Percentiles rank a stretch among this genome's conserved stretches.
These are phyloP conservation scores for Rattus rattus DNA, from an alignment of 2,113 vertebrate genomes.

Conservation along the genomic window DNA sequence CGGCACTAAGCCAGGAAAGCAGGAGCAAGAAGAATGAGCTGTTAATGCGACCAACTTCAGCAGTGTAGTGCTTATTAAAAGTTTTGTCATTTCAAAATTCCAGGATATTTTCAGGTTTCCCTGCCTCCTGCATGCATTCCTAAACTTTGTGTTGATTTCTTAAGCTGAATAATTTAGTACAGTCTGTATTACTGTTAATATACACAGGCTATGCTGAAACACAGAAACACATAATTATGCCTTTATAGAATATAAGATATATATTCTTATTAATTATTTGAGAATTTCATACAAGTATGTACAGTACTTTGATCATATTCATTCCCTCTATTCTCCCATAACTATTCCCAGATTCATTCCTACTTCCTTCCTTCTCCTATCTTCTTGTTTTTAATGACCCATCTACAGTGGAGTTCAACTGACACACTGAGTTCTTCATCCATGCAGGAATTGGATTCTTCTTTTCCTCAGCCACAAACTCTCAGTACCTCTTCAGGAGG, in stretches of 20 bases:
- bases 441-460: neutral
- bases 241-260: neutral
- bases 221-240: neutral
- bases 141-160: neutral
- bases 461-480: neutral
- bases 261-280: neutral
- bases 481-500: neutral
- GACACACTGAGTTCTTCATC: too few relatives aligned
- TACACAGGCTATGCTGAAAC: neutral
- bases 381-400: neutral
- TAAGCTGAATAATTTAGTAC: neutral
- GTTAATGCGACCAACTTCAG: neutral
- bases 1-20: fast-evolving
- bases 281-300: neutral
- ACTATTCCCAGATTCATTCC: neutral
- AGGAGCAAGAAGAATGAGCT: neutral
- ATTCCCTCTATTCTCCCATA: neutral
- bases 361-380: neutral
- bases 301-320: neutral
- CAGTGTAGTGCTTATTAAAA: neutral
- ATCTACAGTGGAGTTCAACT: neutral
- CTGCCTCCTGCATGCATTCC: too few relatives aligned
- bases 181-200: neutral
- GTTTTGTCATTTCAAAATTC: neutral
- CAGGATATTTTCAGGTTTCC: neutral